Percentiles rank a stretch among this genome's conserved stretches.
Conservation (phyloP, 2,797 vertebrate genomes). For the Graptemys geographica region DNA sequence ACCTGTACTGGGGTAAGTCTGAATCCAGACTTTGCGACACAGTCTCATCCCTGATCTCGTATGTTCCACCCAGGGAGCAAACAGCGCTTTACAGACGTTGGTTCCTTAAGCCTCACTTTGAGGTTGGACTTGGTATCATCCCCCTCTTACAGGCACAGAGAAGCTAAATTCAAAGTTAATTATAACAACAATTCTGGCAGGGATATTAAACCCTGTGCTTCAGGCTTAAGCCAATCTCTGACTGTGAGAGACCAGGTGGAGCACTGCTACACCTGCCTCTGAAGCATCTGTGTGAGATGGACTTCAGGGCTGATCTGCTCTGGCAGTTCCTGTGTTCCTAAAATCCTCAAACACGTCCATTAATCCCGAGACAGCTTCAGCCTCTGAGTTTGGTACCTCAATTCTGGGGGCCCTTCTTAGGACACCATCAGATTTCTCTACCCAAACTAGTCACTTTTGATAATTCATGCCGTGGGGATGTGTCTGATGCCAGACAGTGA, state of each 20-base stretch:
- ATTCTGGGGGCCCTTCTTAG: neutral
- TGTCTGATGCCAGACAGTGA: accelerated
- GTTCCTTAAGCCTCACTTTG: neutral
- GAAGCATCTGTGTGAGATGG: neutral
- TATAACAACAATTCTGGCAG: neutral
- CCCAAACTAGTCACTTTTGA: neutral
- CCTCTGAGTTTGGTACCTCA: neutral
- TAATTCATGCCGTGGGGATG: neutral
- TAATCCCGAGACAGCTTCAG: neutral
- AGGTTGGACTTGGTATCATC: neutral
- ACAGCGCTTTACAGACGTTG: neutral
- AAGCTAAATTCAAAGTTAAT: neutral
- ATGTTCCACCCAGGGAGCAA: neutral
- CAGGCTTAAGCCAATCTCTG: accelerated
- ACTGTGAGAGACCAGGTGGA: neutral
- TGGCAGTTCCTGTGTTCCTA: neutral
- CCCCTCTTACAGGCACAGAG: neutral
- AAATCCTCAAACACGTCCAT: neutral
- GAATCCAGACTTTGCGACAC: neutral
- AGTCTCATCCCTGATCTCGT: neutral
- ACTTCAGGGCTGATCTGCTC: neutral
- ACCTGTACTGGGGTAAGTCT: neutral
- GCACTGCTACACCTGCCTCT: neutral
- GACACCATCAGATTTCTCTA: neutral
- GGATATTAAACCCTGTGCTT: accelerated